Evolutionary conservation across 2,888 invertebrate genomes (phyloP).

Genomic region (Diadromus collaris): DNA sequence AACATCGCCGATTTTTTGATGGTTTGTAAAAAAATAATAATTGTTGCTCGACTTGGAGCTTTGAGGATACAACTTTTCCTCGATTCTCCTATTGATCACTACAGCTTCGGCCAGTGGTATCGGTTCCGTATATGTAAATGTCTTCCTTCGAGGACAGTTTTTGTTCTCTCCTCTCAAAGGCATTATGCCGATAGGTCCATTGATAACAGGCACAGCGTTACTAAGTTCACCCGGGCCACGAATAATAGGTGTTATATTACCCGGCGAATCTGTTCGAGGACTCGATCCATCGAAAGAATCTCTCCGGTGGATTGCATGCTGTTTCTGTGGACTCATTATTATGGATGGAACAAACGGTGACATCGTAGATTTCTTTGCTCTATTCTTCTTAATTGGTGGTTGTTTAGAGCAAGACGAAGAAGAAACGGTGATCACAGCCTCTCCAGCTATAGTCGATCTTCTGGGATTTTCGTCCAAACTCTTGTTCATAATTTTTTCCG

Average conservation of each 20-base stretch:
- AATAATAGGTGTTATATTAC: slow-evolving; percentile 74
- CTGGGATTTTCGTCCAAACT: neutral
- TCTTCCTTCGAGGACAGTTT: slow-evolving; percentile 66
- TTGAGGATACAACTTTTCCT: slow-evolving; percentile 76
- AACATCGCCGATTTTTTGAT: slow-evolving; percentile 33
- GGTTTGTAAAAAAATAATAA: slow-evolving; percentile 70
- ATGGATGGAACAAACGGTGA: neutral
- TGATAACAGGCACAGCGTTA: slow-evolving; percentile 80
- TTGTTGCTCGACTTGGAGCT: slow-evolving; percentile 64
- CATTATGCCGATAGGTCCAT: slow-evolving; percentile 78
- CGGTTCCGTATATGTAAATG: slow-evolving; percentile 74
- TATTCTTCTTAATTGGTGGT: slow-evolving; percentile 10
- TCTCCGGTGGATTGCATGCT: slow-evolving; percentile 56
- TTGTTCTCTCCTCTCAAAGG: slow-evolving; percentile 65
- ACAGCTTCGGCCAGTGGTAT: slow-evolving; percentile 76
- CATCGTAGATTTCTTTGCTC: slow-evolving; percentile 36
- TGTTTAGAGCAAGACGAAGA: neutral
- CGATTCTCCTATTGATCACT: slow-evolving; percentile 76
- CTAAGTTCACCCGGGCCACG: slow-evolving; percentile 74
- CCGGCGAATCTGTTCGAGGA: slow-evolving; percentile 72
- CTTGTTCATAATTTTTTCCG: slow-evolving; percentile 20
- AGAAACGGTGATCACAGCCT: neutral
- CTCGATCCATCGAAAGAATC: slow-evolving; percentile 68
- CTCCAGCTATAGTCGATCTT: neutral
- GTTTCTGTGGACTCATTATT: slow-evolving; percentile 31